Conservation (phyloP, 2,888 invertebrate genomes). For the Drosophila leonis region DNA sequence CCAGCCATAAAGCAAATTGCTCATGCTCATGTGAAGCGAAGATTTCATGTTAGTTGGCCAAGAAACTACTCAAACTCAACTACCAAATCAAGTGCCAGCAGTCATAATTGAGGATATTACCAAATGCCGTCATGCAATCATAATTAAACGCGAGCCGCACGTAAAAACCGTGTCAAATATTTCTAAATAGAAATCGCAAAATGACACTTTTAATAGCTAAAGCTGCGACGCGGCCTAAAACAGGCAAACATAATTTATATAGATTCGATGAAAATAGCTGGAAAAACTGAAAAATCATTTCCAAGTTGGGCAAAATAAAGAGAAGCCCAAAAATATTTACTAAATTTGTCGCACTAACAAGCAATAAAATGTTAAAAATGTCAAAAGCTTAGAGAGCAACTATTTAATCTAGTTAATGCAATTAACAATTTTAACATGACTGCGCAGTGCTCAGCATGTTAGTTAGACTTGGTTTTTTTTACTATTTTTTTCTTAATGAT, state of each 20-base stretch:
- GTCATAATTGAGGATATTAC: conserved; percentile 35
- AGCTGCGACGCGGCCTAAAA: conserved; percentile 46
- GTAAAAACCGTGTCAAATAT: conserved; percentile 76
- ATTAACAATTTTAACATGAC: conserved; percentile 84
- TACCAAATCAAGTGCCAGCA: background rate
- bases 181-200: conserved; percentile 69
- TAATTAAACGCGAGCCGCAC: conserved; percentile 44
- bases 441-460: conserved; percentile 72
- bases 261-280: background rate
- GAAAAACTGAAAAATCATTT: conserved; percentile 15
- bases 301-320: conserved; percentile 52
- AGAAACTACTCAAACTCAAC: background rate
- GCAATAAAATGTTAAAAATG: conserved; percentile 84
- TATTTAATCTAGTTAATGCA: conserved; percentile 84
- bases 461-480: background rate
- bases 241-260: conserved; percentile 75
- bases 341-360: conserved; percentile 83
- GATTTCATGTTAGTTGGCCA: background rate
- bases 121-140: conserved; percentile 50
- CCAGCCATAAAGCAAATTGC: background rate
- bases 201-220: conserved; percentile 69
- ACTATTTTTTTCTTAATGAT: conserved; percentile 34
- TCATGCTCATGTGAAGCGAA: background rate
- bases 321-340: conserved; percentile 74
- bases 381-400: conserved; percentile 68